phyloP scores from a whole-genome alignment of 2,113 vertebrate species.

The Corvus hawaiiensis region DNA sequence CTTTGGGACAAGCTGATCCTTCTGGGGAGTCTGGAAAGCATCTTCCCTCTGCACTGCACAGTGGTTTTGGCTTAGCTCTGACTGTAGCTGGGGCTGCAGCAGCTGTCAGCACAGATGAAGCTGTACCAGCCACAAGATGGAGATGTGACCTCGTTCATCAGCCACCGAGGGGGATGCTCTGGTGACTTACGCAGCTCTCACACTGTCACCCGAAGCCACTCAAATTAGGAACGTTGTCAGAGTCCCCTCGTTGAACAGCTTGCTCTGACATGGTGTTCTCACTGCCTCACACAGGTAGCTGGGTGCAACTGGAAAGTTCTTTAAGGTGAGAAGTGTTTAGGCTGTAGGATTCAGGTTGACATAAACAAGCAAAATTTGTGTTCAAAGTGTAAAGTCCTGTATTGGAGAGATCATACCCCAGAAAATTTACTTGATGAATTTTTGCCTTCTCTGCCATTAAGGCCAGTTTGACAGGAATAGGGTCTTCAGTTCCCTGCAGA shows the following conservation, averaged over 20 bases:
- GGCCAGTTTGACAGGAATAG: background rate
- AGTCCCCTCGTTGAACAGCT: background rate
- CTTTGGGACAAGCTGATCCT: background rate
- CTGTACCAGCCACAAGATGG: conserved; percentile 40
- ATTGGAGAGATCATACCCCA: background rate
- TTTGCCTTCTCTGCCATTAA: background rate
- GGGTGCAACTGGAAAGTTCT: background rate
- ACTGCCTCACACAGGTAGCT: background rate
- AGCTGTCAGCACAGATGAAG: background rate
- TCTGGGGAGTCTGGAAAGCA: background rate
- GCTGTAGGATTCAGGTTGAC: background rate
- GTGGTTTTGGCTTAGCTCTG: background rate
- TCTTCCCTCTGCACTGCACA: background rate
- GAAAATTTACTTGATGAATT: background rate
- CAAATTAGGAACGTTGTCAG: background rate
- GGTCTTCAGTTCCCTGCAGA: background rate
- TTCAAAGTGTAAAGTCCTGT: background rate
- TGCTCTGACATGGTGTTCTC: background rate
- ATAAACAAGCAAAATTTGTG: background rate
- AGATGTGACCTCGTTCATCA: background rate
- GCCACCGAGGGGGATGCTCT: accelerated
- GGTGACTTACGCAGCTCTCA: background rate
- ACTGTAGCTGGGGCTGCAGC: background rate
- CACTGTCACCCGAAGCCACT: background rate
- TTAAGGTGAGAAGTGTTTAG: background rate